phyloP scores from a whole-genome alignment of 2,888 invertebrate genomes.

The Andrena trimmerana region DNA sequence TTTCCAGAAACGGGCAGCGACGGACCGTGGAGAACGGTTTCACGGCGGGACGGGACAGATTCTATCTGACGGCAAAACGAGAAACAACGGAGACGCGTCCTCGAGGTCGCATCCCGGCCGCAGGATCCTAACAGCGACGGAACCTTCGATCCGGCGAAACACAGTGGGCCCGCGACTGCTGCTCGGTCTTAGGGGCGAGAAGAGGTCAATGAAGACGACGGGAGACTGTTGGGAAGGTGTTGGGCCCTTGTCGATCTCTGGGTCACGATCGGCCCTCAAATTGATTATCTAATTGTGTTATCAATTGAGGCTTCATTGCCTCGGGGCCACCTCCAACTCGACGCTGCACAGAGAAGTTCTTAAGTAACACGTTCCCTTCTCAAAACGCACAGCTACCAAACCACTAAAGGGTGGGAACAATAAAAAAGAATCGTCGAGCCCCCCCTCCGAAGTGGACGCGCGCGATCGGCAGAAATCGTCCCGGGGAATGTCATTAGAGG shows the following conservation, averaged over 20 bases:
- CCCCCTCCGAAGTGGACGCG: neutral
- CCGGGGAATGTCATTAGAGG: slow-evolving; percentile 27
- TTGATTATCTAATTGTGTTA: no score
- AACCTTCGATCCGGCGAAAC: slow-evolving; percentile 13
- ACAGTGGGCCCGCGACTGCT: neutral
- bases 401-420: no score
- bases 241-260: neutral
- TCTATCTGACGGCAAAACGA: slow-evolving; percentile 44
- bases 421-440: neutral
- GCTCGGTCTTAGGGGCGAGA: neutral
- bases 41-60: slow-evolving; percentile 52
- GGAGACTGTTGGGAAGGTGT: neutral
- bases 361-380: no score
- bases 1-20: slow-evolving; percentile 42
- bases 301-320: no score
- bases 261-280: no score
- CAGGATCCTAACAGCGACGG: slow-evolving; percentile 4
- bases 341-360: no score
- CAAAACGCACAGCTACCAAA: no score
- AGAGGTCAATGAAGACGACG: neutral
- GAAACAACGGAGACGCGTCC: slow-evolving; percentile 21
- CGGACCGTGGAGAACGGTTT: slow-evolving; percentile 24
- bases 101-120: slow-evolving; percentile 1
- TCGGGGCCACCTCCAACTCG: no score
- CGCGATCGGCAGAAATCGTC: neutral